phyloP scores from a whole-genome alignment of 2,888 invertebrate genomes.

The Caenorhabditis virilis region DNA sequence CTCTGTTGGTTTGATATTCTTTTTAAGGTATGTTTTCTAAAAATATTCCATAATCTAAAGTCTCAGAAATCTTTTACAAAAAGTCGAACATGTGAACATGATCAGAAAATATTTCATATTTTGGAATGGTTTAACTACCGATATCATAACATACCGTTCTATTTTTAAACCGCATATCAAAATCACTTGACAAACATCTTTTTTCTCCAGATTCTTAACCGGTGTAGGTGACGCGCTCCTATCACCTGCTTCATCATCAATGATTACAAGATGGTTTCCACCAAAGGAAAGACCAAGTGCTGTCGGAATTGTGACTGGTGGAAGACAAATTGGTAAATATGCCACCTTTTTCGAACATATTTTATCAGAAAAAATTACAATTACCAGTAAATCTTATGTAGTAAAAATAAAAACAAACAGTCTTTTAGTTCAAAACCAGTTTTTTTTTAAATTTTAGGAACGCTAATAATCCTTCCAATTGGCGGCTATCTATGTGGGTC shows the following conservation, averaged over 20 bases:
- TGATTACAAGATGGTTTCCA: constrained; percentile 67
- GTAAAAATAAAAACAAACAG: background rate
- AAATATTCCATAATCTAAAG: too few species aligned
- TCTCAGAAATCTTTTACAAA: too few species aligned
- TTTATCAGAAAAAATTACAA: background rate
- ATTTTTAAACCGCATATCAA: too few species aligned
- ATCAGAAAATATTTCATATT: too few species aligned
- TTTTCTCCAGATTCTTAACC: constrained; percentile 49
- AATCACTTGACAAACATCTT: constrained; percentile 2
- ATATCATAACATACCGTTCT: too few species aligned
- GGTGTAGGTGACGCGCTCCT: constrained; percentile 62
- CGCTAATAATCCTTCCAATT: constrained; percentile 61
- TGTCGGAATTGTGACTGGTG: constrained; percentile 66
- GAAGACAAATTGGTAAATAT: constrained; percentile 60
- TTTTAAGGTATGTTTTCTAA: constrained; percentile 32
- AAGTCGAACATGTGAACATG: too few species aligned
- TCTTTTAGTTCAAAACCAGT: background rate
- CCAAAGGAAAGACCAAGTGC: constrained; percentile 67
- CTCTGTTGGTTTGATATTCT: constrained; percentile 55
- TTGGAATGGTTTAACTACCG: too few species aligned
- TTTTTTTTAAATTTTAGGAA: constrained; percentile 39
- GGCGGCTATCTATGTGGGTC: constrained; percentile 60
- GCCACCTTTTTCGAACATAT: background rate
- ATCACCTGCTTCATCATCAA: constrained; percentile 57
- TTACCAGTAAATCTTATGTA: background rate